These are phyloP conservation scores for Coenobita brevimanus DNA, from an alignment of 1,140 invertebrate genomes.

Conservation along the genomic window DNA sequence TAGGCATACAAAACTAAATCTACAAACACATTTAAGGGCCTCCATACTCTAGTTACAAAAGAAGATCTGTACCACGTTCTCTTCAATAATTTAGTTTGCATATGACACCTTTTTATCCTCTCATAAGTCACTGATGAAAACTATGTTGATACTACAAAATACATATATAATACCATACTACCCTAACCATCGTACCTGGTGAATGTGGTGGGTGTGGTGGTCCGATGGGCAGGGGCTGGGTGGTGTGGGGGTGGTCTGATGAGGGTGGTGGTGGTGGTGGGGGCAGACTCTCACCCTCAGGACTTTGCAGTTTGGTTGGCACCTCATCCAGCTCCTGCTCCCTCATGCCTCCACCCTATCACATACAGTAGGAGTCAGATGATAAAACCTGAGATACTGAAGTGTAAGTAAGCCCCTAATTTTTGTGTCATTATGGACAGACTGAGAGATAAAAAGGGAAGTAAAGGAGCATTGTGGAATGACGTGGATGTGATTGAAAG, in stretches of 20 bases:
- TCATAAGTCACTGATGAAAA: no score
- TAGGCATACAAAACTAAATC: not conserved
- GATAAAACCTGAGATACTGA: not conserved
- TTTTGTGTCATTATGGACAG: no score
- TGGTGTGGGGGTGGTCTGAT: slow-evolving; percentile 15
- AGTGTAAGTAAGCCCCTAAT: not conserved
- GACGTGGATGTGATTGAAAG: no score
- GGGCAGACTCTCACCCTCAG: slow-evolving; percentile 24
- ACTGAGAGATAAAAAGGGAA: no score
- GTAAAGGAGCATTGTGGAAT: no score
- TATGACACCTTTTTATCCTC: no score
- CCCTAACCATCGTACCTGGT: not conserved
- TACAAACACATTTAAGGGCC: not conserved
- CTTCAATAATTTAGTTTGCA: no score
- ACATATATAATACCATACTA: no score
- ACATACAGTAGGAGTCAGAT: not conserved
- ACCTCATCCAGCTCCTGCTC: slow-evolving; percentile 49
- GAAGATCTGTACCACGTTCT: no score
- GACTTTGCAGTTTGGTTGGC: slow-evolving; percentile 55
- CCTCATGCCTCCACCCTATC: not conserved
- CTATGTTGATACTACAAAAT: no score
- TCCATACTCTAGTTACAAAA: not conserved
- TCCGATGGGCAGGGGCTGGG: not conserved
- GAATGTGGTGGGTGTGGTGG: slow-evolving; percentile 19
- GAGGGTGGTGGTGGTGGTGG: slow-evolving; percentile 20